phyloP scores from a whole-genome alignment of 1,140 invertebrate species.

The Tribolium madens region DNA sequence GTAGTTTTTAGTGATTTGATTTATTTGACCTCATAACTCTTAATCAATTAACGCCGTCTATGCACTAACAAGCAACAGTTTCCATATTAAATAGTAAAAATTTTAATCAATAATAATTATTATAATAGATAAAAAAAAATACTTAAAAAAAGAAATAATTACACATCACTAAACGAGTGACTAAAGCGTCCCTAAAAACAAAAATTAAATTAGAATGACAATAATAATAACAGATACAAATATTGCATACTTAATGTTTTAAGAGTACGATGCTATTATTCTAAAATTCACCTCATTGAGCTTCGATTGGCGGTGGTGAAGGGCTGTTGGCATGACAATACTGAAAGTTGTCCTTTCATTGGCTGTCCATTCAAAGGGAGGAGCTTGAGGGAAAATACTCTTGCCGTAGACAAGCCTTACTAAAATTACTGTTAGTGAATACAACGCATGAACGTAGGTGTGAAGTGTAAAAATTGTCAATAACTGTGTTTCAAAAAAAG shows the following conservation, averaged over 20 bases:
- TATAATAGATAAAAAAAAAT: not conserved
- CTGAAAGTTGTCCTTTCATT: not conserved
- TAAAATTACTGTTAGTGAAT: constrained; percentile 22
- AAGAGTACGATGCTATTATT: not conserved
- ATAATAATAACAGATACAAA: too few relatives aligned
- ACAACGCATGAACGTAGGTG: constrained; percentile 17
- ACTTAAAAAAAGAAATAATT: not conserved
- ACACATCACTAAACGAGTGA: too few relatives aligned
- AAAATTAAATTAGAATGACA: too few relatives aligned
- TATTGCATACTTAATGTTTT: not conserved
- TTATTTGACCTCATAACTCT: not conserved
- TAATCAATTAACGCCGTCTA: not conserved
- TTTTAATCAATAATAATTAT: too few relatives aligned
- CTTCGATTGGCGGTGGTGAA: constrained; percentile 13
- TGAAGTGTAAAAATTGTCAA: constrained; percentile 7
- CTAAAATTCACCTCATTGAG: not conserved
- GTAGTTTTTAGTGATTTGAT: not conserved
- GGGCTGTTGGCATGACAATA: constrained; percentile 42
- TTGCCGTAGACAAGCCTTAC: constrained; percentile 25
- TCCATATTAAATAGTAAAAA: too few relatives aligned
- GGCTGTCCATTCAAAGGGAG: constrained; percentile 20
- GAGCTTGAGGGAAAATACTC: constrained; percentile 38
- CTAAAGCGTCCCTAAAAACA: too few relatives aligned
- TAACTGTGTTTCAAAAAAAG: not conserved
- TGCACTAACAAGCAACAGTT: too few relatives aligned